Evolutionary conservation across 2,797 vertebrate species (phyloP).

Genomic region (Champsocephalus esox): DNA sequence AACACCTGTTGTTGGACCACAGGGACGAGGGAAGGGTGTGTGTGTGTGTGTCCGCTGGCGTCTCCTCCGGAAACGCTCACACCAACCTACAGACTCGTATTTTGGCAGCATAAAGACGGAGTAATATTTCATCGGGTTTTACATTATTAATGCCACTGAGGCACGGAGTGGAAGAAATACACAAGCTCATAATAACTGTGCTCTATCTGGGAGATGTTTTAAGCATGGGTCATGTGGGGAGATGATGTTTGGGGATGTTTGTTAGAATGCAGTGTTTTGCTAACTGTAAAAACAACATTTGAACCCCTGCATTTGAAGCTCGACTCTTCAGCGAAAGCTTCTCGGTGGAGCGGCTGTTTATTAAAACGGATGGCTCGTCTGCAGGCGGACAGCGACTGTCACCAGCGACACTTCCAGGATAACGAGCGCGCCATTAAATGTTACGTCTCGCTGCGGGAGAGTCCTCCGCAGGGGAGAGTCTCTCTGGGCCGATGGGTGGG

Average conservation of each 20-base stretch:
- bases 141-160: constrained; percentile 64
- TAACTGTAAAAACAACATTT: neutral
- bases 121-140: constrained; percentile 62
- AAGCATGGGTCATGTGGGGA: constrained; percentile 5
- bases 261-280: neutral
- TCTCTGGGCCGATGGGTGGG: constrained; percentile 31
- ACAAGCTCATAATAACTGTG: constrained; percentile 27
- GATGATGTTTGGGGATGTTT: constrained; percentile 11
- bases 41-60: constrained; percentile 22
- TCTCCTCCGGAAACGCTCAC: constrained; percentile 38
- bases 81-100: constrained; percentile 38
- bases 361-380: constrained; percentile 44
- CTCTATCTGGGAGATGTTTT: constrained; percentile 23
- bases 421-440: constrained; percentile 70
- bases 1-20: constrained; percentile 45
- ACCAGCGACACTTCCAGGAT: constrained; percentile 44
- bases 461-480: constrained; percentile 15
- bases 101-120: constrained; percentile 44
- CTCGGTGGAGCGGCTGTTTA: constrained; percentile 33
- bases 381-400: constrained; percentile 32
- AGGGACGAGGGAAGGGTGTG: constrained; percentile 31
- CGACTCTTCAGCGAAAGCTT: constrained; percentile 35
- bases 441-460: constrained; percentile 45
- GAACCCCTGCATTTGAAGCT: constrained; percentile 13
- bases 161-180: constrained; percentile 34